Conservation (phyloP, 2,888 invertebrate species). For the Drosophila meridiana region DNA sequence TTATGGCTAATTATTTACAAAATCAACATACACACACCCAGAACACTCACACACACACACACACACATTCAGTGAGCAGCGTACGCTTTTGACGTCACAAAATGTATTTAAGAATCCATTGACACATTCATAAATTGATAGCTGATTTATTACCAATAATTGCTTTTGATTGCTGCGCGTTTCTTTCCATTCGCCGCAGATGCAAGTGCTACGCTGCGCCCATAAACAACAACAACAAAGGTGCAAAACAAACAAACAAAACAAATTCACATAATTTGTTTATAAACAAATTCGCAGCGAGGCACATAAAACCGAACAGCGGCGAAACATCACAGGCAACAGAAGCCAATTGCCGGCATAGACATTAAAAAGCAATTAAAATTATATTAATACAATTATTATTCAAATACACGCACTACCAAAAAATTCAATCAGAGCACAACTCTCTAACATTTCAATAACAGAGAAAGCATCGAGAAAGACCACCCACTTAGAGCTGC, state of each 20-base stretch:
- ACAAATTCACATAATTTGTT: constrained; percentile 61
- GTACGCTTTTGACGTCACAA: constrained; percentile 65
- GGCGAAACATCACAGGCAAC: constrained; percentile 49
- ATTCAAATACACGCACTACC: constrained; percentile 19
- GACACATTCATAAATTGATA: constrained; percentile 78
- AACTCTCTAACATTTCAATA: constrained; percentile 6
- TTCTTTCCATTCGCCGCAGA: constrained; percentile 21
- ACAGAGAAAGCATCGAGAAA: background rate
- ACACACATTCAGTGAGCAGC: constrained; percentile 13
- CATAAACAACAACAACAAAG: constrained; percentile 56
- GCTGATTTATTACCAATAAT: constrained; percentile 77
- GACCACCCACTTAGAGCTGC: constrained; percentile 17
- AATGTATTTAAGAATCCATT: constrained; percentile 67
- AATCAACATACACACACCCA: constrained; percentile 35
- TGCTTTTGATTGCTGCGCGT: constrained; percentile 71
- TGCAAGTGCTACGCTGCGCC: constrained; percentile 30
- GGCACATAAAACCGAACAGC: constrained; percentile 60
- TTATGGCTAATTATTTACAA: constrained; percentile 64
- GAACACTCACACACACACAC: constrained; percentile 24
- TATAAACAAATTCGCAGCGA: constrained; percentile 69
- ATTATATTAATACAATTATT: constrained; percentile 33
- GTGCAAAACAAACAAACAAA: constrained; percentile 34
- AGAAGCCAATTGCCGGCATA: constrained; percentile 24
- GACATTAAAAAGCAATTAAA: constrained; percentile 44
- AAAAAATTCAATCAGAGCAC: constrained; percentile 9